Percentiles rank a stretch among this genome's conserved stretches.
These are phyloP conservation scores for Agonopterix subpropinquella DNA, from an alignment of 2,888 invertebrate genomes.

Conservation along the genomic window DNA sequence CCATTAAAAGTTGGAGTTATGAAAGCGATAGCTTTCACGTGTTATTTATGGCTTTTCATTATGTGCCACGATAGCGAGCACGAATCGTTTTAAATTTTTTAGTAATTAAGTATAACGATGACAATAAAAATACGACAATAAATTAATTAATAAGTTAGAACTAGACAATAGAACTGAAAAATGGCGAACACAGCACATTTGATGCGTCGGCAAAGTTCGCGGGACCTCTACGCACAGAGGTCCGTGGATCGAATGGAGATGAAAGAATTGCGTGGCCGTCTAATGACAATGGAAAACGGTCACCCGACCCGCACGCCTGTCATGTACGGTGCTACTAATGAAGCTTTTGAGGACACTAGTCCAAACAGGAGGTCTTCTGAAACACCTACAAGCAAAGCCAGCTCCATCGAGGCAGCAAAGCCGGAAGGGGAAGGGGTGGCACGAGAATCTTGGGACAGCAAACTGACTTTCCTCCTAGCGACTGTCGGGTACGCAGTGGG, in stretches of 20 bases:
- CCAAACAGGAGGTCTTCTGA: conserved; percentile 57
- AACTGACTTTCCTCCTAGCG: conserved; percentile 92
- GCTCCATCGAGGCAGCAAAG: conserved; percentile 78
- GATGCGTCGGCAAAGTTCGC: conserved; percentile 90
- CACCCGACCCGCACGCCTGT: conserved; percentile 65
- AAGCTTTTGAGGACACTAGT: conserved; percentile 80
- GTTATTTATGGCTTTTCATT: conserved; percentile 44
- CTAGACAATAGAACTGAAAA: conserved; percentile 78
- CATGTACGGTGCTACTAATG: conserved; percentile 91
- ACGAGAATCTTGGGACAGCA: conserved; percentile 95
- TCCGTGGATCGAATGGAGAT: conserved; percentile 90
- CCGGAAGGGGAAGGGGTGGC: conserved; percentile 85
- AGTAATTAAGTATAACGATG: conserved; percentile 14
- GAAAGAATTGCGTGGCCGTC: conserved; percentile 87
- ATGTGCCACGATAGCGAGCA: conserved; percentile 60
- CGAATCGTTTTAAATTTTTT: conserved; percentile 30
- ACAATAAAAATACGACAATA: conserved; percentile 30
- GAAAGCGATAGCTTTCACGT: conserved; percentile 34
- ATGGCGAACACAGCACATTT: conserved; percentile 96
- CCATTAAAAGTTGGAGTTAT: conserved; percentile 21
- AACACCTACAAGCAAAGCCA: conserved; percentile 76
- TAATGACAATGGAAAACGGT: conserved; percentile 84
- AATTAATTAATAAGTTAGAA: conserved; percentile 20
- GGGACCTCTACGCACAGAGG: conserved; percentile 87
- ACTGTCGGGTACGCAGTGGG: conserved; percentile 98